Evolutionary conservation across 1,140 invertebrate species (phyloP).

Genomic region (Diabrotica virgifera): DNA sequence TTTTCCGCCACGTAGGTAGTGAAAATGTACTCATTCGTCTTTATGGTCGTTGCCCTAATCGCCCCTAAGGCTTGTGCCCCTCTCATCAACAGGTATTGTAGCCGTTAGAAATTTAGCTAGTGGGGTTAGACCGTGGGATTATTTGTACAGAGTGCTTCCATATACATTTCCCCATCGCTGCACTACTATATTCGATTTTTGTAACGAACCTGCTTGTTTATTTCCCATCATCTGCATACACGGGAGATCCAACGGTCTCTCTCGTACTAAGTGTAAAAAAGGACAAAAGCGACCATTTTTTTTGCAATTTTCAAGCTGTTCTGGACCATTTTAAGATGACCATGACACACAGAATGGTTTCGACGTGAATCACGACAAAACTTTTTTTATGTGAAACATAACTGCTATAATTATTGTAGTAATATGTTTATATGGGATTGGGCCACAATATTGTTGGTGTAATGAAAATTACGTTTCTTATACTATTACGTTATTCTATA

Average conservation of each 20-base stretch:
- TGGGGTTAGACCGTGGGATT: constrained; percentile 17
- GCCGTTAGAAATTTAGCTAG: constrained; percentile 6
- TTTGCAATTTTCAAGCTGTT: neutral
- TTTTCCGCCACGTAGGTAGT: too few relatives aligned
- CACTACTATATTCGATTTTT: neutral
- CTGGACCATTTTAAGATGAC: too few relatives aligned
- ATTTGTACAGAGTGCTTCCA: constrained; percentile 10
- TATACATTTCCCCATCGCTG: constrained; percentile 13
- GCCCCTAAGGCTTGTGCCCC: constrained; percentile 14
- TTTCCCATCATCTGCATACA: constrained; percentile 17
- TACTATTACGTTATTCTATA: too few relatives aligned
- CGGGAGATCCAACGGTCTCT: constrained; percentile 8
- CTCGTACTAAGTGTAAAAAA: neutral
- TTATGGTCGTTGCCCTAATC: neutral
- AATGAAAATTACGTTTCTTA: too few relatives aligned
- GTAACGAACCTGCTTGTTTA: constrained; percentile 14
- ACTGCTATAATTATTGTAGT: too few relatives aligned
- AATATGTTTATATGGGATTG: too few relatives aligned
- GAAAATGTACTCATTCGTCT: too few relatives aligned
- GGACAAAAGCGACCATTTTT: constrained; percentile 4
- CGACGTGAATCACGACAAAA: too few relatives aligned
- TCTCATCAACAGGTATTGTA: constrained; percentile 17
- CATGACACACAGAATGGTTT: too few relatives aligned
- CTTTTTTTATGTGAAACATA: too few relatives aligned
- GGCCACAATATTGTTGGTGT: too few relatives aligned